These are phyloP conservation scores for Microctenopoma steveboyesi DNA, from an alignment of 2,797 vertebrate genomes.

Conservation along the genomic window DNA sequence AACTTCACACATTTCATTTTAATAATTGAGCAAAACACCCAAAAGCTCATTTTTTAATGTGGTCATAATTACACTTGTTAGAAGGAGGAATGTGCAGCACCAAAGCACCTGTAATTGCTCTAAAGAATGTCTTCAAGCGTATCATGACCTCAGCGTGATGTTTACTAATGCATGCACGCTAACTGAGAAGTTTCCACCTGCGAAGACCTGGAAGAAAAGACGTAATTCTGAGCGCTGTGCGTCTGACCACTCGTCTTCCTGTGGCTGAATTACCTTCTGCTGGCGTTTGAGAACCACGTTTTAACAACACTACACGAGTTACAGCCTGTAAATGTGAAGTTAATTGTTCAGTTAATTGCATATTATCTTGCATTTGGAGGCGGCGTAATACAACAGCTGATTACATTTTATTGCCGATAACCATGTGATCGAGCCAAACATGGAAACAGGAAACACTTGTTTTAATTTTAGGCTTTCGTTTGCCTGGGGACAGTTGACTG, in stretches of 20 bases:
- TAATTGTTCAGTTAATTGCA: conserved; percentile 72
- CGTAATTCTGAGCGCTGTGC: not conserved
- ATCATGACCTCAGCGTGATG: conserved; percentile 44
- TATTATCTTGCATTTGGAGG: conserved; percentile 50
- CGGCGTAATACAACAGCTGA: conserved; percentile 48
- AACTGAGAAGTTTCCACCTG: conserved; percentile 50
- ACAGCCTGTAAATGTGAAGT: conserved; percentile 60
- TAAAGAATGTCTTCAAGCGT: conserved; percentile 47
- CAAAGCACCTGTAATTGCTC: conserved; percentile 40
- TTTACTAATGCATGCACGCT: conserved; percentile 50
- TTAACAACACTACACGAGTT: conserved; percentile 44
- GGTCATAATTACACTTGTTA: conserved; percentile 42
- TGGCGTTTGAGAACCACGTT: conserved; percentile 38
- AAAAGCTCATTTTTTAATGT: conserved; percentile 12
- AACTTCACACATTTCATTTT: conserved; percentile 36
- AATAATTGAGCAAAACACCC: conserved; percentile 45
- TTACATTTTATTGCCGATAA: conserved; percentile 59
- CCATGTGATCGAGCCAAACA: conserved; percentile 23
- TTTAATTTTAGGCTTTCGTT: conserved; percentile 31
- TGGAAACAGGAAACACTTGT: conserved; percentile 11
- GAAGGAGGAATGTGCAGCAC: conserved; percentile 11
- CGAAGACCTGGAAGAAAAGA: conserved; percentile 25
- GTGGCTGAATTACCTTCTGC: conserved; percentile 24
- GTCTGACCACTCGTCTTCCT: conserved; percentile 24
- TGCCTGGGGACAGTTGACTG: not conserved